These are phyloP conservation scores for Lutraria lutraria DNA, from an alignment of 2,888 invertebrate species.

Conservation along the genomic window DNA sequence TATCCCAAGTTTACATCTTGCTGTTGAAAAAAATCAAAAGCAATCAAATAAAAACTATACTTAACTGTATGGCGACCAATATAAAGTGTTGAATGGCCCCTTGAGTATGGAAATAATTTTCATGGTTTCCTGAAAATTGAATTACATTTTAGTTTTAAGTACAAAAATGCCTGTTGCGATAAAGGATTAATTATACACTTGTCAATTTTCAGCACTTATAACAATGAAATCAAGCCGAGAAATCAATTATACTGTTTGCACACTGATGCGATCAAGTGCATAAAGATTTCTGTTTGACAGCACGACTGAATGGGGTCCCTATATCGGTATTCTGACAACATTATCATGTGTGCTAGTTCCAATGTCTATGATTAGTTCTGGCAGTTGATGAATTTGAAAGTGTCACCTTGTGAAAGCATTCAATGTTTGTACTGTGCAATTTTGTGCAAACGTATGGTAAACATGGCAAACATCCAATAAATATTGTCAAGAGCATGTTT, in stretches of 20 bases:
- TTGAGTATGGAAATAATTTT: too few relatives aligned
- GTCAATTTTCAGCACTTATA: conserved; percentile 1
- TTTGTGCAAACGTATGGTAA: background rate
- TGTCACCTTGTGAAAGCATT: conserved; percentile 14
- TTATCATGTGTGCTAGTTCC: background rate
- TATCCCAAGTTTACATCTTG: too few relatives aligned
- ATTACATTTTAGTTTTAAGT: too few relatives aligned
- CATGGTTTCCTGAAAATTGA: too few relatives aligned
- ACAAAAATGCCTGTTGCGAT: too few relatives aligned
- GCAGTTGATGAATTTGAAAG: background rate
- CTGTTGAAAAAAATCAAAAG: too few relatives aligned
- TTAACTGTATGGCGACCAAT: too few relatives aligned
- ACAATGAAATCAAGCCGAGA: background rate
- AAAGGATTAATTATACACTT: background rate
- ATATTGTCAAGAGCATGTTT: background rate
- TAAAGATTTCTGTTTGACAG: background rate
- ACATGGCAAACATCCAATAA: background rate
- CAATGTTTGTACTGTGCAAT: background rate
- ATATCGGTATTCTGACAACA: background rate
- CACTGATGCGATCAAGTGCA: background rate
- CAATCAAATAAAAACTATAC: too few relatives aligned
- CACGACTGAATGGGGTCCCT: background rate
- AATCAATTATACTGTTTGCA: background rate
- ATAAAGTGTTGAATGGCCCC: too few relatives aligned
- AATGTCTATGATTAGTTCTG: background rate